A percentile compares a stretch with the other conserved stretches of the same genome.
These are phyloP conservation scores for cattle (Bos taurus) DNA, from an alignment of 2,113 vertebrate species.

Conservation along the genomic window ARS-UCD2.0 NC_037329.1:21497501-21498000, in stretches of 20 bases:
- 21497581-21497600: background rate
- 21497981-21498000: background rate
- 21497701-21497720: background rate
- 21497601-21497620: background rate
- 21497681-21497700: background rate
- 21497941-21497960: background rate
- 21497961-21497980: background rate
- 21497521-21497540: background rate
- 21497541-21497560: background rate
- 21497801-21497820: background rate
- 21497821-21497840: background rate
- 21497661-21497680: background rate
- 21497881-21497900: background rate
- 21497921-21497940: background rate
- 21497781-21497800: background rate
- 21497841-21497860: background rate
- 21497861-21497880: background rate
- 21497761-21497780: background rate
- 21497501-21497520: background rate
- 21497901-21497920: background rate
- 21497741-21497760: background rate
- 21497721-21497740: background rate
- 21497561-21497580: background rate
- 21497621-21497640: background rate
- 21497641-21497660: background rate